Conservation (phyloP, 2,797 vertebrate genomes). For the Harpagifer antarcticus region DNA sequence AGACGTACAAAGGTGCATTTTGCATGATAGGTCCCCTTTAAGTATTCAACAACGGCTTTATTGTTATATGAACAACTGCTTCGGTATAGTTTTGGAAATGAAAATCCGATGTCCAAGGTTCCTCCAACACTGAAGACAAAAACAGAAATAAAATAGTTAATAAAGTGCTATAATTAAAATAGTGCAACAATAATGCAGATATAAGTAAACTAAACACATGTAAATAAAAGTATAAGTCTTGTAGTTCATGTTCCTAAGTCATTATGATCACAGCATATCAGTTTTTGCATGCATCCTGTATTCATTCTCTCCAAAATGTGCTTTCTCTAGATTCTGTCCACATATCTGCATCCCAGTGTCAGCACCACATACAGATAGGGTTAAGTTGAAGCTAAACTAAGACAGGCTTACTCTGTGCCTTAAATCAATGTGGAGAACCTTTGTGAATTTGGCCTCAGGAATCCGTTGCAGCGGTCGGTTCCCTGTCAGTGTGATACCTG, state of each 20-base stretch:
- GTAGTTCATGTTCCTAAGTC: background rate
- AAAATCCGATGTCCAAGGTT: too few relatives aligned
- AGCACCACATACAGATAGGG: background rate
- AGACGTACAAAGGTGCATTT: too few relatives aligned
- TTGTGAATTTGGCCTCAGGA: slow-evolving; percentile 44
- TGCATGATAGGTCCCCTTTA: too few relatives aligned
- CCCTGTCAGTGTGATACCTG: slow-evolving; percentile 52
- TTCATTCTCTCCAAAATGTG: background rate
- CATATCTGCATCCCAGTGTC: background rate
- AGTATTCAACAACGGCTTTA: too few relatives aligned
- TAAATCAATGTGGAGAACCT: slow-evolving; percentile 43
- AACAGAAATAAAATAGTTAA: too few relatives aligned
- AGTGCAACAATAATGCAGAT: too few relatives aligned
- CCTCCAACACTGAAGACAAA: too few relatives aligned
- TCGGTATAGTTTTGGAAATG: too few relatives aligned
- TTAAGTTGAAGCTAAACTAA: background rate
- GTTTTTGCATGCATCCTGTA: background rate
- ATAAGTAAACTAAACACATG: too few relatives aligned
- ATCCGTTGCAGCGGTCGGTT: slow-evolving; percentile 40
- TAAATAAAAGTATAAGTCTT: background rate
- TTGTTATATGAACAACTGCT: too few relatives aligned
- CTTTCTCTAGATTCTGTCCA: background rate
- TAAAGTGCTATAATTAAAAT: too few relatives aligned
- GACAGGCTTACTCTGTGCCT: slow-evolving; percentile 2
- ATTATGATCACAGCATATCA: background rate